Conservation (phyloP, 1,140 invertebrate species). For the Penaeus indicus region DNA sequence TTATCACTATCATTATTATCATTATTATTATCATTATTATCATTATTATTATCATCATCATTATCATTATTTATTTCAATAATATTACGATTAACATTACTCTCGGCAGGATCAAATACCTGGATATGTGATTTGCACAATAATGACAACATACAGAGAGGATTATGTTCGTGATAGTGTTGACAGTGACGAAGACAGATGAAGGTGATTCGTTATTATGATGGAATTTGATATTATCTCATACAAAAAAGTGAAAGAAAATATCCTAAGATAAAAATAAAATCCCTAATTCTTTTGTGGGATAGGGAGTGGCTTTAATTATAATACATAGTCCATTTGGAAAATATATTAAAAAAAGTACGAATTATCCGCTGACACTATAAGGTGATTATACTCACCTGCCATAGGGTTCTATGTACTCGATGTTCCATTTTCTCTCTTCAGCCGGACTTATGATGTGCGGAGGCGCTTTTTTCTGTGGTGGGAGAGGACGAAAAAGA, state of each 20-base stretch:
- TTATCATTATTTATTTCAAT: no score
- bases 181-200: not conserved
- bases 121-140: not conserved
- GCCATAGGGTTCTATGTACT: constrained; percentile 58
- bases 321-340: no score
- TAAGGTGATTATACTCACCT: constrained; percentile 20
- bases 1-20: no score
- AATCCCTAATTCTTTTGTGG: no score
- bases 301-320: no score
- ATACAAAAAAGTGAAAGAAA: not conserved
- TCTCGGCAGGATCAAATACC: no score
- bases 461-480: constrained; percentile 56
- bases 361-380: no score
- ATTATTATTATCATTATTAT: no score
- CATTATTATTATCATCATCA: no score
- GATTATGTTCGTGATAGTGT: not conserved
- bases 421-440: constrained; percentile 58
- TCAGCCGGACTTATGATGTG: constrained; percentile 47
- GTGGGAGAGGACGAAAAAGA: constrained; percentile 10
- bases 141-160: not conserved
- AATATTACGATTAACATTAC: no score
- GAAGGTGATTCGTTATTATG: not conserved
- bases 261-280: no score
- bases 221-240: not conserved
- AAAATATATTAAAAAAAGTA: no score